Percentiles rank a stretch among this genome's conserved stretches.
phyloP scores from a whole-genome alignment of 2,888 invertebrate species.

The Rhodophaea formosa region DNA sequence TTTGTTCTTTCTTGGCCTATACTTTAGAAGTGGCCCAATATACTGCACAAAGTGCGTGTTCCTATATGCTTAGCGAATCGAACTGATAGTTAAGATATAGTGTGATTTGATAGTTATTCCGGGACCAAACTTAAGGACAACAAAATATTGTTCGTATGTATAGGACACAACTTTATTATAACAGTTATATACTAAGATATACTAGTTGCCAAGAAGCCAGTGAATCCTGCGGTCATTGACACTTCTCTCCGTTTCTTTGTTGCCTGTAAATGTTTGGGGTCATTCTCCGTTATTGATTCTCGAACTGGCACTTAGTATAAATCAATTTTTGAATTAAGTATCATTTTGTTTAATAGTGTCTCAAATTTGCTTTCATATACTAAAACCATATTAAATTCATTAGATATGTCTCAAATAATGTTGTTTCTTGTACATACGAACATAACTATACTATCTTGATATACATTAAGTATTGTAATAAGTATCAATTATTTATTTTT shows the following conservation, averaged over 20 bases:
- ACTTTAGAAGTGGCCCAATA: slow-evolving; percentile 1
- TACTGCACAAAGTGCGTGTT: slow-evolving; percentile 8
- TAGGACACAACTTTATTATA: slow-evolving; percentile 7
- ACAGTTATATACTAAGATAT: not conserved
- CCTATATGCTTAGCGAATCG: slow-evolving; percentile 30
- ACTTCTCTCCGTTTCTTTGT: too few relatives aligned
- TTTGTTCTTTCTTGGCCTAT: too few relatives aligned
- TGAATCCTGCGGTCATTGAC: too few relatives aligned
- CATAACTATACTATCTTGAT: slow-evolving; percentile 39
- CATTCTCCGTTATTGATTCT: too few relatives aligned
- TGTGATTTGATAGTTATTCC: slow-evolving; percentile 31
- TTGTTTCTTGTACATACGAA: slow-evolving; percentile 13
- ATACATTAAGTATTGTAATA: slow-evolving; percentile 47
- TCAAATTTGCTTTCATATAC: too few relatives aligned
- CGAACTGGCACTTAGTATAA: too few relatives aligned
- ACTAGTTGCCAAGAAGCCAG: too few relatives aligned
- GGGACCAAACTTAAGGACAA: slow-evolving; percentile 54
- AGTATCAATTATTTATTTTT: slow-evolving; percentile 69
- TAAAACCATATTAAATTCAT: too few relatives aligned
- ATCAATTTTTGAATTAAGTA: too few relatives aligned
- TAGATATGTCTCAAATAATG: too few relatives aligned
- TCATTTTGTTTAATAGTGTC: too few relatives aligned
- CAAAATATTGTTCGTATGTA: slow-evolving; percentile 27
- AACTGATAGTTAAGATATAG: slow-evolving; percentile 44
- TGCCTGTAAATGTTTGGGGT: too few relatives aligned